These are phyloP conservation scores for Chrysomela aeneicollis DNA, from an alignment of 2,888 invertebrate genomes.

Conservation along the genomic window DNA sequence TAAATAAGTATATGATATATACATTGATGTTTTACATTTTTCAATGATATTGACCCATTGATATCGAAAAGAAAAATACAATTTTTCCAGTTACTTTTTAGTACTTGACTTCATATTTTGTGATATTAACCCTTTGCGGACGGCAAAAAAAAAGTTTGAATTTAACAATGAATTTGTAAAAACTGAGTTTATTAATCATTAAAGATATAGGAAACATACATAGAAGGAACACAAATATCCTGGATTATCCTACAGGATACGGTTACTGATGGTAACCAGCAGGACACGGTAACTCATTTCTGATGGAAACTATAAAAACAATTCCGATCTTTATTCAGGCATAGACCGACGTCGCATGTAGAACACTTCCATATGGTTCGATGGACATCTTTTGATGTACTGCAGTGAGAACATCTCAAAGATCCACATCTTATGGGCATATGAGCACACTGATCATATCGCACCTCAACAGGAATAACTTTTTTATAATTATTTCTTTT, in stretches of 20 bases:
- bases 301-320: constrained; percentile 7
- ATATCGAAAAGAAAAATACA: not conserved
- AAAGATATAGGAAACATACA: too few relatives aligned
- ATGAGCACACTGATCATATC: constrained; percentile 13
- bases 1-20: not conserved
- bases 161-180: too few relatives aligned
- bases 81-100: not conserved
- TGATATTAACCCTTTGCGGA: too few relatives aligned
- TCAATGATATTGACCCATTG: not conserved
- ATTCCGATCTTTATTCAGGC: constrained; percentile 20
- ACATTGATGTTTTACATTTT: not conserved
- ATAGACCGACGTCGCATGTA: constrained; percentile 19
- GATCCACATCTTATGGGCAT: constrained; percentile 1
- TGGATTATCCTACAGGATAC: too few relatives aligned
- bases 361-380: constrained; percentile 18
- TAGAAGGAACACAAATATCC: too few relatives aligned
- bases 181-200: too few relatives aligned
- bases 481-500: not conserved
- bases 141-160: too few relatives aligned
- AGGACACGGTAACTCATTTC: too few relatives aligned
- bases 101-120: not conserved
- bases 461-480: not conserved
- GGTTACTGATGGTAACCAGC: too few relatives aligned
- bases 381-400: constrained; percentile 15
- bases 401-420: constrained; percentile 14